Base-by-base conservation (phyloP, 2,888 invertebrate genomes). In the Agelastica alni region DNA sequence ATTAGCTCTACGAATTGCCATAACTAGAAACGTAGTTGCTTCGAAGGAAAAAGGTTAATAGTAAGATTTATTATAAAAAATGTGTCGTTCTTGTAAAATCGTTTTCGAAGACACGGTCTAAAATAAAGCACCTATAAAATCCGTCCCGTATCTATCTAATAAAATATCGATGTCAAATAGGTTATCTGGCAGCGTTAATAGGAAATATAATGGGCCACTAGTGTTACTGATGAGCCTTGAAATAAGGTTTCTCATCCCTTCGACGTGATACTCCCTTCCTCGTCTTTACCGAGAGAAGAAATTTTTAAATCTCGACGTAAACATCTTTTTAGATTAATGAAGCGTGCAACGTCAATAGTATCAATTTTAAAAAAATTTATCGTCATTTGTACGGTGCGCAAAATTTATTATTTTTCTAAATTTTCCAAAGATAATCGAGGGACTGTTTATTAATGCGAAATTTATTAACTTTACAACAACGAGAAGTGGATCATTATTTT, bases 151-250 rank as follows among this genome's bases (percentile, higher is more conserved):
- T 53, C 53, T 41, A 32, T 45, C 51, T 52, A 52, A 55, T 51
- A 48, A 56, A 48, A 49, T 45, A 56, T 56, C 52, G 48, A 48
- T 36, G 46, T 52, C 56, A 53, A 53, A 56, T 56, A 48, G 48
- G 52, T 53, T 52, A 44, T 46, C 46, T 42, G 42, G 39, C 52
- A 26, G 22, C 52, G 47, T 48, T 56, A 53, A 56, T 56, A 49
- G 44, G 52, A 52, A 46, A 56, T 56, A 52, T 56, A 56, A 56
- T 56, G 56, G 56, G 44, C 56, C 56, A 56, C 56, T 56, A 48
- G 56, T 52, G 48, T 48, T 53, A 47, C 52, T 53, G 52, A 56
- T 56, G 56, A 53, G 52, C 44, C 56, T 53, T 56, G 56, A 56
- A 56, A 56, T 56, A 53, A 48, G 56, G 48, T 56, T 56, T 48